A percentile compares a stretch with the other conserved stretches of the same genome.
phyloP scores from a whole-genome alignment of 2,888 invertebrate genomes.

The Eupithecia tripunctaria region DNA sequence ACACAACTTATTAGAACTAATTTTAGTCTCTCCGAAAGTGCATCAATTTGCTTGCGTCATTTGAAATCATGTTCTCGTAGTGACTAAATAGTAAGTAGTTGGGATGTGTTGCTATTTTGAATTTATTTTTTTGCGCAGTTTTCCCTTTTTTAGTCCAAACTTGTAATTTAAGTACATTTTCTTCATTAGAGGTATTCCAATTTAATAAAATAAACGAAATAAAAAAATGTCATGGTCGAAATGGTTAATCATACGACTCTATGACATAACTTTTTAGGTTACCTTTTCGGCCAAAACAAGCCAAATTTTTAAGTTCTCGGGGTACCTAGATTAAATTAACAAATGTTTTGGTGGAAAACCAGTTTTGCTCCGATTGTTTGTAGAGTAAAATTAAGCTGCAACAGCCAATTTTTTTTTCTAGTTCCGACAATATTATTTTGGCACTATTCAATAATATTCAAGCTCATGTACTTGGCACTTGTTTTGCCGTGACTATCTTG shows the following conservation, averaged over 20 bases:
- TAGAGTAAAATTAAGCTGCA: too few species aligned
- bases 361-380: too few species aligned
- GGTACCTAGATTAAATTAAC: not conserved
- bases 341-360: too few species aligned
- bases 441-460: not conserved
- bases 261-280: too few species aligned
- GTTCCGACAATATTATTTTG: not conserved
- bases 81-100: not conserved
- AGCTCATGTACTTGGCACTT: not conserved
- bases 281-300: not conserved
- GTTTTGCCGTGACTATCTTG: slow-evolving; percentile 1
- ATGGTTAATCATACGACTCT: too few species aligned
- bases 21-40: not conserved
- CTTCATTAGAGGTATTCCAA: not conserved
- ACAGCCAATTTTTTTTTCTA: not conserved
- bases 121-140: not conserved
- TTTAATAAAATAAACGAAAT: not conserved
- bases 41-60: not conserved
- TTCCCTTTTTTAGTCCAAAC: not conserved
- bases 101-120: not conserved
- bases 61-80: not conserved
- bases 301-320: too few species aligned
- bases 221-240: too few species aligned
- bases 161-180: not conserved
- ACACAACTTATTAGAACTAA: not conserved